Evolutionary conservation across 37 sponge, comb jelly and placozoan genomes (phyloP).

Genomic region (Axinella damicornis): DNA sequence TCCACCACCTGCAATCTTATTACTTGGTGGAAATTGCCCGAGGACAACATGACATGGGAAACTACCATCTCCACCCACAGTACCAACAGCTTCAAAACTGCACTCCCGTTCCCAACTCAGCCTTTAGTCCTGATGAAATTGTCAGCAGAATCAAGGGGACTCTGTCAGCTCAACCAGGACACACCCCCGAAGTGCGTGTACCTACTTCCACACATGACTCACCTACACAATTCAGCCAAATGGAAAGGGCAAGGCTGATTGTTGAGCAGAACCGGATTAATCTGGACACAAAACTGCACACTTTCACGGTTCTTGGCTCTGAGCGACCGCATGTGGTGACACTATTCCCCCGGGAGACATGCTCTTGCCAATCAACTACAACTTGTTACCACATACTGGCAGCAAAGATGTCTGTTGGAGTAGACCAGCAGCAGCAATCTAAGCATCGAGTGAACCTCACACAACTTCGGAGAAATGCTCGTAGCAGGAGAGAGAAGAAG

Average conservation of each 20-base stretch:
- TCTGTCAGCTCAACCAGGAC: too few species aligned
- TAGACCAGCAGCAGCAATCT: too few species aligned
- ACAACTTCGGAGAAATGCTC: too few species aligned
- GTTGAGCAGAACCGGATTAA: slow-evolving; percentile 41
- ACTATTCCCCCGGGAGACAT: slow-evolving; percentile 40
- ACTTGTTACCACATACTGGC: slow-evolving; percentile 51
- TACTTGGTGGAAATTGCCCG: too few species aligned
- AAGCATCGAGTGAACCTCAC: too few species aligned
- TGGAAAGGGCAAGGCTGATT: slow-evolving; percentile 38
- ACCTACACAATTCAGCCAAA: slow-evolving; percentile 12
- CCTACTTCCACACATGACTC: too few species aligned
- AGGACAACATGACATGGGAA: slow-evolving; percentile 35
- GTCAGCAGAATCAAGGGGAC: slow-evolving; percentile 8
- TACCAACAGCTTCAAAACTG: slow-evolving; percentile 4
- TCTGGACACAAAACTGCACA: slow-evolving; percentile 38
- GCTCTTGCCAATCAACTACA: slow-evolving; percentile 37
- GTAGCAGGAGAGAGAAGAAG: too few species aligned
- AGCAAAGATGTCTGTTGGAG: slow-evolving; percentile 36
- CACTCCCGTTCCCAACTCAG: slow-evolving; percentile 17
- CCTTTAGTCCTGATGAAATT: slow-evolving; percentile 22
- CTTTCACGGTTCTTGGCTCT: slow-evolving; percentile 43
- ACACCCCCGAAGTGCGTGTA: too few species aligned
- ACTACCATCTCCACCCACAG: slow-evolving; percentile 31
- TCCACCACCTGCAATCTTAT: too few species aligned
- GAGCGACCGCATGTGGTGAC: slow-evolving; percentile 34